Evolutionary conservation across 2,888 invertebrate species (phyloP).

Genomic region (Zaprionus bogoriensis): DNA sequence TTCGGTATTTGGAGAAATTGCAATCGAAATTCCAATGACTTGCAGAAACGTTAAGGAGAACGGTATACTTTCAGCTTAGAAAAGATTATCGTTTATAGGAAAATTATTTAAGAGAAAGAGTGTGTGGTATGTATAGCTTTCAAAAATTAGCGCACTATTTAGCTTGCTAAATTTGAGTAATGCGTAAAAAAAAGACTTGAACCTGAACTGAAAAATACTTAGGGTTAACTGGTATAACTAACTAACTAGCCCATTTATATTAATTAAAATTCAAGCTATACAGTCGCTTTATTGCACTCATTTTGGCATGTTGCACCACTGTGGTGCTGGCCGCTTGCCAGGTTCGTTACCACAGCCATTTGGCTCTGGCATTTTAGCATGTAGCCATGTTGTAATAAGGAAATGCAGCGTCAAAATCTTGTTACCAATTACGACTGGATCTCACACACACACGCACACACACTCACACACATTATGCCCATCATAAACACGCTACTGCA

Average conservation of each 20-base stretch:
- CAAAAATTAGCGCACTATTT: too few species aligned
- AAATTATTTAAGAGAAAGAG: too few species aligned
- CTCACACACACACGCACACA: too few species aligned
- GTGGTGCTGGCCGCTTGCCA: conserved; percentile 9
- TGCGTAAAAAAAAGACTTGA: too few species aligned
- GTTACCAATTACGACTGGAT: conserved; percentile 16
- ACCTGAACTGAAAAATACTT: too few species aligned
- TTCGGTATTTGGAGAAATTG: not conserved
- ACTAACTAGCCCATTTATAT: too few species aligned
- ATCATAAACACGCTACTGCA: conserved; percentile 24
- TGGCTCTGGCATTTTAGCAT: conserved; percentile 7
- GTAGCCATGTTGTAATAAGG: conserved; percentile 26
- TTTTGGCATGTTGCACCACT: not conserved
- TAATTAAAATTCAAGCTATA: too few species aligned
- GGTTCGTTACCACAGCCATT: conserved; percentile 44
- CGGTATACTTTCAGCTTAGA: not conserved
- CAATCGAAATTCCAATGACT: not conserved
- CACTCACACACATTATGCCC: not conserved
- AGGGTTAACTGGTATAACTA: too few species aligned
- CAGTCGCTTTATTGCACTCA: not conserved
- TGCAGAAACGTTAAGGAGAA: not conserved
- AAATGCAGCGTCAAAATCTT: conserved; percentile 31
- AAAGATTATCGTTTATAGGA: not conserved
- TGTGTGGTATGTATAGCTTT: too few species aligned
- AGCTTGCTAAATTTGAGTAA: too few species aligned